phyloP scores from a whole-genome alignment of 35 echinoderm and acorn worm genomes.

The Amphiura filiformis region DNA sequence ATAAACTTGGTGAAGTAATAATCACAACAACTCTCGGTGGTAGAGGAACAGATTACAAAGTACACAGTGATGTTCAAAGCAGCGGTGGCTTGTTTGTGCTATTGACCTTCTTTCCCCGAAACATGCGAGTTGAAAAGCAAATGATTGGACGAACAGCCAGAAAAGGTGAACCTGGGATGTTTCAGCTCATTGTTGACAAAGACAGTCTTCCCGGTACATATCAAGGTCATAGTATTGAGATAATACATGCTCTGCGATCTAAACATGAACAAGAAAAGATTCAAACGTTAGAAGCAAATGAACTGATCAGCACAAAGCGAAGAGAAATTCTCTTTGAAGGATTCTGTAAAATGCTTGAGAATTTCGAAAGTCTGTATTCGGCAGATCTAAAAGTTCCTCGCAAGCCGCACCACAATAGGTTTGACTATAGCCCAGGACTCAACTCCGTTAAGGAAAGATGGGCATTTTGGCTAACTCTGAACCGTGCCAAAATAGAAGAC shows the following conservation, averaged over 20 bases:
- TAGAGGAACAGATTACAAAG: background rate
- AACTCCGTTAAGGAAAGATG: background rate
- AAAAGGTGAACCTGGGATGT: background rate
- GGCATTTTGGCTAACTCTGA: background rate
- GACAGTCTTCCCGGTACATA: background rate
- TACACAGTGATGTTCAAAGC: background rate
- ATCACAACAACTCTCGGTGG: background rate
- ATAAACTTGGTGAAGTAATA: background rate
- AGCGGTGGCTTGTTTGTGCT: background rate
- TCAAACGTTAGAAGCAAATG: background rate
- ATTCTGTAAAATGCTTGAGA: background rate
- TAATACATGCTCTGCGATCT: background rate
- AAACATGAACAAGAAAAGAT: background rate
- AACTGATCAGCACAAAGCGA: background rate
- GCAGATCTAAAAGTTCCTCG: background rate
- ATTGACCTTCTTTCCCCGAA: background rate
- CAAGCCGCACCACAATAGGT: too few species aligned
- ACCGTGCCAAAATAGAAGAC: background rate
- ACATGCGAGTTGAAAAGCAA: background rate
- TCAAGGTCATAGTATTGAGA: background rate
- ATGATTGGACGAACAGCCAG: background rate
- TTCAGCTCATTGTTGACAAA: background rate
- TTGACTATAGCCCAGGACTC: background rate
- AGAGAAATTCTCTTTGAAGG: background rate
- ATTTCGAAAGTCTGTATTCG: background rate